These are phyloP conservation scores for Creontiades dilutus DNA, from an alignment of 2,888 invertebrate genomes.

Conservation along the genomic window DNA sequence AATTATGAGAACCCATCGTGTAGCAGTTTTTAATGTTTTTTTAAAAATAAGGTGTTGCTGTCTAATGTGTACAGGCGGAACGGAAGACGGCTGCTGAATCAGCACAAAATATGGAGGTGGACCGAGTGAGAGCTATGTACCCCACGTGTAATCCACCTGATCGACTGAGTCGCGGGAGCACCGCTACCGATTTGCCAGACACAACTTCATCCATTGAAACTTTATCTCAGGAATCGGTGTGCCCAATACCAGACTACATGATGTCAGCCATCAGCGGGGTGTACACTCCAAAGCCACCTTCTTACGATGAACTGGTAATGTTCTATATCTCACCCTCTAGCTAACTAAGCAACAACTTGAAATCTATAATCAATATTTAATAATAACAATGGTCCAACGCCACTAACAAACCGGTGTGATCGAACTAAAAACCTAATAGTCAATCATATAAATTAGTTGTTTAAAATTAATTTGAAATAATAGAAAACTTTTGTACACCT, in stretches of 20 bases:
- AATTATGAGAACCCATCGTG: too few species aligned
- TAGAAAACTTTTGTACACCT: too few species aligned
- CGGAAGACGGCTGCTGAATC: not conserved
- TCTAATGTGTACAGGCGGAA: not conserved
- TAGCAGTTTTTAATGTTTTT: too few species aligned
- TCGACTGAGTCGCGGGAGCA: not conserved
- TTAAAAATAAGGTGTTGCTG: too few species aligned
- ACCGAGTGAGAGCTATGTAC: not conserved
- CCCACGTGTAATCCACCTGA: not conserved
- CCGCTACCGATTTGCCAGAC: not conserved
- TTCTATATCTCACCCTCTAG: not conserved
- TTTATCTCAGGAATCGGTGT: not conserved
- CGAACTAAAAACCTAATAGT: too few species aligned
- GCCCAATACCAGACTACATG: slow-evolving; percentile 30
- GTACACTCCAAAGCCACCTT: not conserved
- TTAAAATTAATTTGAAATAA: too few species aligned
- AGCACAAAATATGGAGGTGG: not conserved
- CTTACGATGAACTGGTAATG: slow-evolving; percentile 41
- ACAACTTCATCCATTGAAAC: not conserved
- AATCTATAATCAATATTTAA: too few species aligned
- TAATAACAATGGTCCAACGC: too few species aligned
- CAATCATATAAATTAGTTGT: too few species aligned
- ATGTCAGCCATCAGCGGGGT: slow-evolving; percentile 41
- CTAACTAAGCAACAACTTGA: too few species aligned
- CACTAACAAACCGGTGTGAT: too few species aligned